phyloP scores from a whole-genome alignment of 2,113 vertebrate genomes.

The Actenoides lindsayi region DNA sequence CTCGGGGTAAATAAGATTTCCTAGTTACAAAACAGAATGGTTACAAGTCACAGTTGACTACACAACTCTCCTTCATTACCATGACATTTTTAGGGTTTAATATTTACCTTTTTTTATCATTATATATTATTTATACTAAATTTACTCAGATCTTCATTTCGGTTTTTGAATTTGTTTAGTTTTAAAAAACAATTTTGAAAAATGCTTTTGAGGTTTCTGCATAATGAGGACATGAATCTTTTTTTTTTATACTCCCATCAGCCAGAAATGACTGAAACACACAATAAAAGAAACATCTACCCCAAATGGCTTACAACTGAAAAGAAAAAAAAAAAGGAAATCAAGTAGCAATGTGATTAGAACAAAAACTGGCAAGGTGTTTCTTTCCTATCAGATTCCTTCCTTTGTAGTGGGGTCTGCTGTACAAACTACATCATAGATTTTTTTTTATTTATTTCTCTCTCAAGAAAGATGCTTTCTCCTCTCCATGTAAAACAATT shows the following conservation, averaged over 20 bases:
- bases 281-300: neutral
- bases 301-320: neutral
- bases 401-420: neutral
- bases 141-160: neutral
- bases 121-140: neutral
- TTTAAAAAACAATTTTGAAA: neutral
- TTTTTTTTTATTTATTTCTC: neutral
- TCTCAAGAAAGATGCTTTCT: neutral
- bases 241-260: neutral
- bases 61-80: too few species aligned
- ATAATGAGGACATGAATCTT: neutral
- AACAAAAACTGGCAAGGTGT: neutral
- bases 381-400: neutral
- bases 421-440: neutral
- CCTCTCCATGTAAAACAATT: neutral
- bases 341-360: neutral
- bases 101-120: neutral
- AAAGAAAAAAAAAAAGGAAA: neutral
- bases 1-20: too few species aligned
- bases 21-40: too few species aligned
- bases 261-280: neutral
- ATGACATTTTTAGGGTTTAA: neutral
- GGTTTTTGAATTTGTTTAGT: neutral
- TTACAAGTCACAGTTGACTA: too few species aligned
- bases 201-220: neutral